Base-by-base conservation (phyloP, 2,888 invertebrate species). In the Furcula furcula region DNA sequence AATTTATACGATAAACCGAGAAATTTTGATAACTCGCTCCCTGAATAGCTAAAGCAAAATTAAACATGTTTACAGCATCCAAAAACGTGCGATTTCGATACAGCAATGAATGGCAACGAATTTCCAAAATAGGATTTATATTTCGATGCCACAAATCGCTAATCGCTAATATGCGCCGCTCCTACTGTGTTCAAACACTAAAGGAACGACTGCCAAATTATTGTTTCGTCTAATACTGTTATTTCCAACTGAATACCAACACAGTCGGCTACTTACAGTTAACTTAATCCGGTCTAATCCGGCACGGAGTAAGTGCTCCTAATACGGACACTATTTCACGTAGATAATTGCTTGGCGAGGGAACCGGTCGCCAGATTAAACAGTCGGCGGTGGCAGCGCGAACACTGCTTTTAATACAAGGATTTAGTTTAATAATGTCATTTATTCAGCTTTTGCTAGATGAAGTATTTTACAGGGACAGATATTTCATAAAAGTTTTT, bases 261-360 rank as follows among this genome's bases (percentile, higher is more conserved):
- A 61, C 62, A 60, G 58, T 62, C 49, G 63, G 72, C 74, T 74
- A 81, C 75, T 82, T 76, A 77, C 72, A 65, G 73, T 72, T 70
- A 65, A 62, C 62, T 65, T 83, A 78, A 85, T 80, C 83, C 76
- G 46, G 59, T 69, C 73, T 76, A 78, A 85, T 76, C 79, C 70
- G 44, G 71, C 68, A 76, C 78, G 66, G 77, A 79, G 79, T 83
- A 81, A 84, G 77, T 78, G 76, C 71, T 75, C 53, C 76, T 80
- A 83, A 82, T 80, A 75, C 77, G 59, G 67, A 62, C 78, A 78
- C 77, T 81, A 85, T 83, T 85, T 85, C 75, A 80, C 75, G 70
- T 73, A 80, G 84, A 84, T 86, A 85, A 86, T 85, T 86, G 82
- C 76, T 75, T 72, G 75, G 77, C 73, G 66, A 69, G 74, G 65